Evolutionary conservation across 2,113 vertebrate genomes (phyloP).

Genomic region (Antidorcas marsupialis): DNA sequence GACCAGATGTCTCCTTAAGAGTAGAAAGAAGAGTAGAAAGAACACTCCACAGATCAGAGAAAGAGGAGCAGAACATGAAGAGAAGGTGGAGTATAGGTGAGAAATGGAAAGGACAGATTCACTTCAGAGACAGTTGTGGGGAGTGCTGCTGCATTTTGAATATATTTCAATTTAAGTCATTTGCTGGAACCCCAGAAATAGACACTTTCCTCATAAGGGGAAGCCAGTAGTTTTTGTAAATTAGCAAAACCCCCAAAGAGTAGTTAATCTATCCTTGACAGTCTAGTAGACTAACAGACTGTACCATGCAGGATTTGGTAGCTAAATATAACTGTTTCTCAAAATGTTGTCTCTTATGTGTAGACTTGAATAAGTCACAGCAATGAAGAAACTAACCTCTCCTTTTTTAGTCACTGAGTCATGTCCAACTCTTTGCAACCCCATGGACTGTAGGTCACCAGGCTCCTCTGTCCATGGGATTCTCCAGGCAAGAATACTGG

Average conservation of each 20-base stretch:
- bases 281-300: background rate
- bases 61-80: background rate
- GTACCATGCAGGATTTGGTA: background rate
- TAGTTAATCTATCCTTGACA: background rate
- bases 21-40: background rate
- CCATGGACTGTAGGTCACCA: background rate
- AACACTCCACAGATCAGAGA: background rate
- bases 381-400: background rate
- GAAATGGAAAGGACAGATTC: background rate
- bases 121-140: background rate
- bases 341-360: background rate
- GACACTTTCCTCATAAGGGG: background rate
- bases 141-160: rapidly evolving
- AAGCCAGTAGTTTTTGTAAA: background rate
- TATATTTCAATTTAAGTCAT: background rate
- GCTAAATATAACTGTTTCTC: background rate
- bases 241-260: background rate
- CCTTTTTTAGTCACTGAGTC: background rate
- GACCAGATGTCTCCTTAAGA: background rate
- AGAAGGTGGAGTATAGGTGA: background rate
- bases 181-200: background rate
- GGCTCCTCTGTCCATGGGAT: background rate
- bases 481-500: background rate
- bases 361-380: background rate
- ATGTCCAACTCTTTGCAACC: background rate